phyloP scores from a whole-genome alignment of 1,140 invertebrate genomes.

The Drosophila arizonae region DNA sequence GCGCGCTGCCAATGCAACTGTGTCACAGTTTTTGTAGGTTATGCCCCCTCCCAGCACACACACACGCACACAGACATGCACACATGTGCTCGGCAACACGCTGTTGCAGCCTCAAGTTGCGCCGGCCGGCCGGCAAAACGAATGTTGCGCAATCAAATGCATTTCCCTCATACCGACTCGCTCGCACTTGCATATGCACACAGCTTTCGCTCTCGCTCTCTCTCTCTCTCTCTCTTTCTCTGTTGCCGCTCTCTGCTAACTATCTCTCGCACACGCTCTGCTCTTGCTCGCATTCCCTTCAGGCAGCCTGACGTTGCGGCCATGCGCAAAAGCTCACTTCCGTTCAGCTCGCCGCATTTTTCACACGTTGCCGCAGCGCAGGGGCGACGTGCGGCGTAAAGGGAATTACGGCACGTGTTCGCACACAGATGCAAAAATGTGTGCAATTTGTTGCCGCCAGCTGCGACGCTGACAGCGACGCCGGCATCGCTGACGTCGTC shows the following conservation, averaged over 20 bases:
- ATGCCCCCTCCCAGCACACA: constrained; percentile 39
- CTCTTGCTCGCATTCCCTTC: background rate
- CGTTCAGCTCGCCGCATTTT: constrained; percentile 61
- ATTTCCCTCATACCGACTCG: constrained; percentile 48
- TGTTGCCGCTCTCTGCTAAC: background rate
- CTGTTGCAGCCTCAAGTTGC: constrained; percentile 67
- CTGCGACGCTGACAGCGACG: constrained; percentile 9
- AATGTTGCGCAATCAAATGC: constrained; percentile 78
- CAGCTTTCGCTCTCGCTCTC: constrained; percentile 11
- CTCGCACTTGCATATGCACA: constrained; percentile 4
- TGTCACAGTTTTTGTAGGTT: constrained; percentile 67
- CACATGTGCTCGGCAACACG: constrained; percentile 41
- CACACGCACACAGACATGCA: constrained; percentile 18
- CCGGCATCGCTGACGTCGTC: constrained; percentile 60
- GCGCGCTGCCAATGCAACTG: constrained; percentile 51
- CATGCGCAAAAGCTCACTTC: constrained; percentile 73
- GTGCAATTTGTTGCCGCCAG: constrained; percentile 57
- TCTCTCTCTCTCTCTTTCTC: constrained; percentile 10
- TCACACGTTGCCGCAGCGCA: constrained; percentile 13
- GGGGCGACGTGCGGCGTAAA: background rate
- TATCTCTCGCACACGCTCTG: constrained; percentile 1
- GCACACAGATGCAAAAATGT: constrained; percentile 70
- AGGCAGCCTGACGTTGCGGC: constrained; percentile 27
- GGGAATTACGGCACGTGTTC: constrained; percentile 76
- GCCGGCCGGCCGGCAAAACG: constrained; percentile 78